Conservation (phyloP, 2,888 invertebrate species). For the Platycheirus albimanus region DNA sequence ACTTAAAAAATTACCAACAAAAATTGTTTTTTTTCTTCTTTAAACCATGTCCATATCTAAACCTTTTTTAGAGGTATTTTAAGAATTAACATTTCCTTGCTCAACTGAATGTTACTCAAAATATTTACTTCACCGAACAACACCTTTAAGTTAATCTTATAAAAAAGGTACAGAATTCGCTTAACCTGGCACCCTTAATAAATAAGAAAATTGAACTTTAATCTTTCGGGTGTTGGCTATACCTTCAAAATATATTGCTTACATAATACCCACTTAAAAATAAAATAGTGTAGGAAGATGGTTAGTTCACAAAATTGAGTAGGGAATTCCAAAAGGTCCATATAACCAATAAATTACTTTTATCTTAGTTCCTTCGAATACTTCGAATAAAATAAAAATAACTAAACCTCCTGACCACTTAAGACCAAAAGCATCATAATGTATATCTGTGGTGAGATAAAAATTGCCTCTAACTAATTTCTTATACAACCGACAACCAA, state of each 20-base stretch:
- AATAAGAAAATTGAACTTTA: not conserved
- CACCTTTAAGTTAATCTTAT: no score
- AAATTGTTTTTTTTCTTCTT: no score
- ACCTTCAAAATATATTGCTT: conserved; percentile 4
- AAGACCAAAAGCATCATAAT: not conserved
- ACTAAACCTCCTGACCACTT: conserved; percentile 1
- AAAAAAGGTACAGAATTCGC: no score
- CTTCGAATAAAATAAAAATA: conserved; percentile 21
- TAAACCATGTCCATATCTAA: no score
- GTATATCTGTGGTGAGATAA: conserved; percentile 12
- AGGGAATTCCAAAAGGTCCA: conserved; percentile 23
- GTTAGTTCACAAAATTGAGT: not conserved
- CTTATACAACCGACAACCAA: not conserved
- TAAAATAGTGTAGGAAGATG: not conserved
- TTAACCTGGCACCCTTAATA: no score
- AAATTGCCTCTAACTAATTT: conserved; percentile 14
- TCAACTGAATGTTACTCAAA: no score
- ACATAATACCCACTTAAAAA: conserved; percentile 1
- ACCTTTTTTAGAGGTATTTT: no score
- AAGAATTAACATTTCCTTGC: no score
- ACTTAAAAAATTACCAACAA: no score
- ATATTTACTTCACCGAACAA: no score
- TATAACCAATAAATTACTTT: conserved; percentile 18
- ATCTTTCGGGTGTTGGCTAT: not conserved
- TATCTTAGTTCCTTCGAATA: conserved; percentile 14